Percentiles rank a stretch among this genome's conserved stretches.
These are phyloP conservation scores for Cantharis flavilabris DNA, from an alignment of 2,888 invertebrate species.

Conservation along the genomic window DNA sequence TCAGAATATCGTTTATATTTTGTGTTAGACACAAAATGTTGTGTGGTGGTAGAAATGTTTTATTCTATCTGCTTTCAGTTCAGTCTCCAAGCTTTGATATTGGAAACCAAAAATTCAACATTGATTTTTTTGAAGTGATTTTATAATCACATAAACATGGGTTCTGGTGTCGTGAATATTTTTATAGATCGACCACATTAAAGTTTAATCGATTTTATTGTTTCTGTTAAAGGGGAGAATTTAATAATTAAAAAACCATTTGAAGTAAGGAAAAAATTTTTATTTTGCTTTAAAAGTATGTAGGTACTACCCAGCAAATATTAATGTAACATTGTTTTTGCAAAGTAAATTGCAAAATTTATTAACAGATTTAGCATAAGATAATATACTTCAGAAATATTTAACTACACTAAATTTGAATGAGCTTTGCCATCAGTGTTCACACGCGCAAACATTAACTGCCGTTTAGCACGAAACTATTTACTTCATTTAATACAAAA, in stretches of 20 bases:
- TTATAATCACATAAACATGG: not conserved
- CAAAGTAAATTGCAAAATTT: not conserved
- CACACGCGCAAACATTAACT: slow-evolving; percentile 31
- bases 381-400: slow-evolving; percentile 35
- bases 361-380: slow-evolving; percentile 18
- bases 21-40: too few species aligned
- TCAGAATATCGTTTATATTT: too few species aligned
- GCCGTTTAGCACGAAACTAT: slow-evolving; percentile 14
- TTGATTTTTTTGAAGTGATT: not conserved
- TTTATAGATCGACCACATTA: not conserved
- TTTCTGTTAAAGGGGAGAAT: not conserved
- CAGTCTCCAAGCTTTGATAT: not conserved
- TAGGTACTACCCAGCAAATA: not conserved
- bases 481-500: not conserved
- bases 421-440: slow-evolving; percentile 35
- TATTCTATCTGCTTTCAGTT: not conserved
- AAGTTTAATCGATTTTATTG: not conserved
- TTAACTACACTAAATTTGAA: slow-evolving; percentile 35
- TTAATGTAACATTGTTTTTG: not conserved
- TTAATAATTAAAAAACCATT: not conserved
- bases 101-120: not conserved
- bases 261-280: not conserved
- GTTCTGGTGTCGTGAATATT: not conserved
- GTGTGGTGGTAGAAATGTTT: too few species aligned
- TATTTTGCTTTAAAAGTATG: not conserved